Evolutionary conservation across 2,888 invertebrate species (phyloP), one percentile per base, ranked within the genome.

Genomic region (Drosophila conformis): DNA sequence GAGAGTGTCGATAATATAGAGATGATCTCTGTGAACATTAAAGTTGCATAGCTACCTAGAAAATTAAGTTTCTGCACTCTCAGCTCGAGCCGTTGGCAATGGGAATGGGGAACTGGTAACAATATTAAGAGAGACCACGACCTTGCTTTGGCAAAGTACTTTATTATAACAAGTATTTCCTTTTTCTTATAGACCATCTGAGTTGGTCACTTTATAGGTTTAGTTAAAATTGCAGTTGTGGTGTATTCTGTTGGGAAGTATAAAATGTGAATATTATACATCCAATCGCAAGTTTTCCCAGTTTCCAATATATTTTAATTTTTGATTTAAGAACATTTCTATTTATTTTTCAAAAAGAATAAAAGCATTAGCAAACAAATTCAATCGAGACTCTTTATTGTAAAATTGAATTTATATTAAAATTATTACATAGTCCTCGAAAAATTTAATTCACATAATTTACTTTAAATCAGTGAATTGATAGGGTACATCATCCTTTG

Each of bases 141-240:
- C 59, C 36, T 79, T 72, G 65, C 69, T 64, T 72, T 72, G 60
- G 76, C 73, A 79, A 80, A 80, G 80, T 82, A 76, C 83, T 84
- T 84, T 80, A 91, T 87, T 91, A 89, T 83, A 87, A 87, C 79
- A 72, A 74, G 84, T 74, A 73, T 80, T 83, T 89, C 74, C 68
- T 74, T 77, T 80, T 81, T 76, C 76, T 76, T 76, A 71, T 73
- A 77, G 76, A 71, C 73, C 76, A 74, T 76, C 79, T 78, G 86
- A 69, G 83, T 76, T 85, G 85, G 78, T 88, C 90, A 85, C 86
- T 90, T 85, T 87, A 82, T 87, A 36, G 73, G 5, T 11, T 25
- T 2, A 18, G 25, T 11, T 18, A 4, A 35, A 21, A 10, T 11
- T 2, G n/a, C 8, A 1, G 13, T 31, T 21, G 29, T 13, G 4